A percentile compares a stretch with the other conserved stretches of the same genome.
Evolutionary conservation across 2,797 vertebrate genomes (phyloP).

Genomic region (Anas flavirostris): DNA sequence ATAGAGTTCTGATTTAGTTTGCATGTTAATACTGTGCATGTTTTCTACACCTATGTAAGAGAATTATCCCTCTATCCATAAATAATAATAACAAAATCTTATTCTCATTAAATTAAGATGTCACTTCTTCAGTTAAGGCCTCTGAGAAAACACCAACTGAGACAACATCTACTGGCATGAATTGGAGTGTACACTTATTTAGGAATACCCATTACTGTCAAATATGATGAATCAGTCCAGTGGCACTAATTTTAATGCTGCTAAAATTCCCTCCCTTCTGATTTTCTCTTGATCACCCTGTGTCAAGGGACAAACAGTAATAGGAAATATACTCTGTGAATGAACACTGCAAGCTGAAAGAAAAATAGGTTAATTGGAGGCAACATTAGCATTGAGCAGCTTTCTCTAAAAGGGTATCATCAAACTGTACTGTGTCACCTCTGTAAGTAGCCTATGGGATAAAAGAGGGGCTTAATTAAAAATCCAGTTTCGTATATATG

Average conservation of each 20-base stretch:
- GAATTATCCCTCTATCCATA: neutral
- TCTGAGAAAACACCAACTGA: neutral
- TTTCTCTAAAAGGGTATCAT: neutral
- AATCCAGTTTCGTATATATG: neutral
- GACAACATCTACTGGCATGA: neutral
- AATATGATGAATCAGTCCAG: neutral
- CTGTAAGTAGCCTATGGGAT: neutral
- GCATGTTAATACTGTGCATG: neutral
- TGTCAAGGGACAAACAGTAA: neutral
- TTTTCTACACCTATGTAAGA: neutral
- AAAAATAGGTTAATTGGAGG: neutral
- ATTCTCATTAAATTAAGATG: neutral
- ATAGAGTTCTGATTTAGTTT: neutral
- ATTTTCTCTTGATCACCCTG: neutral
- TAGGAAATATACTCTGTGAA: neutral
- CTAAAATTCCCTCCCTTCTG: neutral
- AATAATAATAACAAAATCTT: neutral
- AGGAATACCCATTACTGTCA: neutral
- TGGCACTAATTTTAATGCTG: neutral
- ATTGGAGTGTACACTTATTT: neutral
- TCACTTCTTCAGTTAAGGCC: neutral
- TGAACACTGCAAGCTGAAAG: neutral
- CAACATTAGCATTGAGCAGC: neutral
- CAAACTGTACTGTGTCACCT: neutral
- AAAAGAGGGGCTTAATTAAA: constrained; percentile 8